phyloP scores from a whole-genome alignment of 2,113 vertebrate genomes.

The Sylvia atricapilla region DNA sequence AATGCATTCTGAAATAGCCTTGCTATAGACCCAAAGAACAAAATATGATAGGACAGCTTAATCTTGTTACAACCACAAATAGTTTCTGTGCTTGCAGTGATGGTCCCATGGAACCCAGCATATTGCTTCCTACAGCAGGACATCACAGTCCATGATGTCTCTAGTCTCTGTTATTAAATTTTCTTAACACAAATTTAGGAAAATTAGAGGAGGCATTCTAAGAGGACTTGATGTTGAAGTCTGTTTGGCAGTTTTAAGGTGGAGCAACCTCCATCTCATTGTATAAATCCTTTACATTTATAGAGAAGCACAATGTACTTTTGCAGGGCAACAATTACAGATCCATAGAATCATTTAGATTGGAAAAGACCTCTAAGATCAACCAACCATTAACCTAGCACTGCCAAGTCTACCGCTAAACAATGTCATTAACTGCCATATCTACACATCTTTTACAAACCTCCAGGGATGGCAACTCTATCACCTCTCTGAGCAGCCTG shows the following conservation, averaged over 20 bases:
- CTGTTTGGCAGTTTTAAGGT: background rate
- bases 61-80: background rate
- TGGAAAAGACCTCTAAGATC: background rate
- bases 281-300: background rate
- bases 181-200: background rate
- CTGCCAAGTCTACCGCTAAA: background rate
- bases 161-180: background rate
- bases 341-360: background rate
- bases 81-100: background rate
- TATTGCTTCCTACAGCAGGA: background rate
- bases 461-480: background rate
- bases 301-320: background rate
- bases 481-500: background rate
- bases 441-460: background rate
- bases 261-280: background rate
- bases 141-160: background rate
- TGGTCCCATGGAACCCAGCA: background rate
- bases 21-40: background rate
- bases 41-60: background rate
- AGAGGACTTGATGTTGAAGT: background rate
- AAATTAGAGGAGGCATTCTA: background rate
- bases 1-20: background rate
- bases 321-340: background rate
- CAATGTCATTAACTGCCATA: background rate
- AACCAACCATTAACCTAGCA: background rate